A percentile compares a stretch with the other conserved stretches of the same genome.
Evolutionary conservation across 1,140 invertebrate species (phyloP).

Genomic region (Drosophila willistoni): DNA sequence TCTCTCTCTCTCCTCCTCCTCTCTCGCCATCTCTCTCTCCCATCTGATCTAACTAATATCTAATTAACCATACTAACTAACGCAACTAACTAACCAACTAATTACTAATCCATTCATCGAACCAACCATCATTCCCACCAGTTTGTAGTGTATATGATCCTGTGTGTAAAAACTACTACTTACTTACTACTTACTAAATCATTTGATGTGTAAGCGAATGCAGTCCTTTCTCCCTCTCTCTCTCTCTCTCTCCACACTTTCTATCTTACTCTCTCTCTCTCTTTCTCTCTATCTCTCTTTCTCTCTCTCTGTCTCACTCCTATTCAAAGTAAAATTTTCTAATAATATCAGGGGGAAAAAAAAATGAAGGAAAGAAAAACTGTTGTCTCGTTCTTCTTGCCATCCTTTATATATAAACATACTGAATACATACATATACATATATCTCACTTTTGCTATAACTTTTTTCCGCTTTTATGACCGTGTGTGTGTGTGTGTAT

Average conservation of each 20-base stretch:
- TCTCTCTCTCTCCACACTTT: constrained; percentile 18
- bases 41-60: constrained; percentile 13
- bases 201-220: constrained; percentile 38
- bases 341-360: constrained; percentile 7
- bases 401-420: constrained; percentile 26
- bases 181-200: constrained; percentile 15
- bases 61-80: constrained; percentile 23
- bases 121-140: constrained; percentile 19
- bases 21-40: constrained; percentile 10
- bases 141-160: constrained; percentile 16
- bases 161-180: not conserved
- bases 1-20: constrained; percentile 9
- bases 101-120: constrained; percentile 46
- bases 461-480: constrained; percentile 13
- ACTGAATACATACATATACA: not conserved
- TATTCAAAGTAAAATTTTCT: constrained; percentile 34
- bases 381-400: constrained; percentile 31
- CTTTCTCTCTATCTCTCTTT: not conserved
- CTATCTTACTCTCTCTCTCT: constrained; percentile 26
- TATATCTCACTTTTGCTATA: constrained; percentile 18
- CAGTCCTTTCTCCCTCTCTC: constrained; percentile 7
- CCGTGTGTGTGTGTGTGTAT: constrained; percentile 16
- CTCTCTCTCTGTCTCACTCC: constrained; percentile 31
- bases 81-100: constrained; percentile 35
- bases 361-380: constrained; percentile 29